A percentile compares a stretch with the other conserved stretches of the same genome.
Evolutionary conservation across 2,797 vertebrate species (phyloP).

Genomic region (Acanthurus leucopareius): DNA sequence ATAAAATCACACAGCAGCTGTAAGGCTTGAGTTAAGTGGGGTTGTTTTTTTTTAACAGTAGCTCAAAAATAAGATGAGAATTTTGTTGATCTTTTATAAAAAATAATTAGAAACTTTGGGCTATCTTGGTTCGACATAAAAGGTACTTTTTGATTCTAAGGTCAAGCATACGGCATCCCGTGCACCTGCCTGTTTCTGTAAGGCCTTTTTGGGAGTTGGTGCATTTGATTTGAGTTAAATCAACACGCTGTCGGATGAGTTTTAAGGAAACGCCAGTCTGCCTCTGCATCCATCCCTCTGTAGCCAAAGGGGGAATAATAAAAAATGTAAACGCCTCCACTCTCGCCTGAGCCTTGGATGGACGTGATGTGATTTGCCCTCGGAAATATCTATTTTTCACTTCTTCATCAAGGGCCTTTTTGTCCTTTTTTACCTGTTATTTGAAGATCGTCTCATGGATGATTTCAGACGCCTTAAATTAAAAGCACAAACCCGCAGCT

Average conservation of each 20-base stretch:
- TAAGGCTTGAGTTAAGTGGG: too few relatives aligned
- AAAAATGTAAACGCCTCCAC: slow-evolving; percentile 76
- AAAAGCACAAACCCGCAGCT: not conserved
- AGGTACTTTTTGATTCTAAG: not conserved
- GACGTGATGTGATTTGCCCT: slow-evolving; percentile 59
- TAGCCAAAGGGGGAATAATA: slow-evolving; percentile 74
- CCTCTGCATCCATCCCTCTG: slow-evolving; percentile 27
- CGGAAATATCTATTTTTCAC: slow-evolving; percentile 64
- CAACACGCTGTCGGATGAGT: slow-evolving; percentile 61
- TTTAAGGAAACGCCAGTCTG: slow-evolving; percentile 65
- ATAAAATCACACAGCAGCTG: too few relatives aligned
- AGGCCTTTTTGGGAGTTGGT: slow-evolving; percentile 27
- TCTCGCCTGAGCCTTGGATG: slow-evolving; percentile 39
- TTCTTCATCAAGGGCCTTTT: not conserved
- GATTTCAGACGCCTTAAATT: not conserved
- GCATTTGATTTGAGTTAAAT: slow-evolving; percentile 37
- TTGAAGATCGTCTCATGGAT: not conserved
- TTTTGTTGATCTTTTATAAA: not conserved
- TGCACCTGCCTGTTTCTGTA: not conserved
- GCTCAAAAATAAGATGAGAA: not conserved
- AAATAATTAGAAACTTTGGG: not conserved
- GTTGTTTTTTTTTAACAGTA: not conserved
- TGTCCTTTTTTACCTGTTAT: not conserved
- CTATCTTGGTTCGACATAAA: not conserved
- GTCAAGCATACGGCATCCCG: not conserved